A percentile compares a stretch with the other conserved stretches of the same genome.
phyloP scores from a whole-genome alignment of 1,140 invertebrate genomes.

The Heterodera schachtii region DNA sequence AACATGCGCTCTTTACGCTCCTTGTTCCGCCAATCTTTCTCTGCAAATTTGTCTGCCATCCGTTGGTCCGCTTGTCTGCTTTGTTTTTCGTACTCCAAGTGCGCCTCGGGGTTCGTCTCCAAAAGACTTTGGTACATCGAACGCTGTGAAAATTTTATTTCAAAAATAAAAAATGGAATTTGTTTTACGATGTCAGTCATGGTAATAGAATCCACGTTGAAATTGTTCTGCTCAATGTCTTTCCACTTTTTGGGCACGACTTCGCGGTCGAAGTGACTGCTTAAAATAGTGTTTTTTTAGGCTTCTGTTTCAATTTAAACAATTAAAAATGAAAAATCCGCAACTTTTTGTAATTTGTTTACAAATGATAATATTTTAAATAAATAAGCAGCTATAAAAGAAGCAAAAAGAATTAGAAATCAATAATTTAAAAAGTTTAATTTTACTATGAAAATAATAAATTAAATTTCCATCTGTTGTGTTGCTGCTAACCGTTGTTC shows the following conservation, averaged over 20 bases:
- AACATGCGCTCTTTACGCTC: background rate
- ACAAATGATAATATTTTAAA: no score
- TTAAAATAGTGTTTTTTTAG: no score
- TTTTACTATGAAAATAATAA: no score
- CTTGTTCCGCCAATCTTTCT: background rate
- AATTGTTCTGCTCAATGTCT: conserved; percentile 31
- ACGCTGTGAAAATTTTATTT: background rate
- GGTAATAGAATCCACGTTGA: conserved; percentile 35
- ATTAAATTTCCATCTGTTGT: no score
- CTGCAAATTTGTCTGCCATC: background rate
- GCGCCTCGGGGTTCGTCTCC: background rate
- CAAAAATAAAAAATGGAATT: background rate
- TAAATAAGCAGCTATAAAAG: no score
- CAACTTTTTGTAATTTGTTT: no score
- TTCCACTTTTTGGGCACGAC: conserved; percentile 23
- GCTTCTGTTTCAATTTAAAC: no score
- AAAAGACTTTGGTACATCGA: background rate
- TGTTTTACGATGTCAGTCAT: conserved; percentile 24
- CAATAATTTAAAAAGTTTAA: no score
- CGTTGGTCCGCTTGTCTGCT: background rate
- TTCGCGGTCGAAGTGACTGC: background rate
- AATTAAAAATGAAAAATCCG: no score
- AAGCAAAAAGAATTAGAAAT: no score
- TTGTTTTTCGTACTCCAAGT: background rate
- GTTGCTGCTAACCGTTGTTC: background rate